Conservation (phyloP, 2,888 invertebrate genomes). For the Maniola hyperantus region DNA sequence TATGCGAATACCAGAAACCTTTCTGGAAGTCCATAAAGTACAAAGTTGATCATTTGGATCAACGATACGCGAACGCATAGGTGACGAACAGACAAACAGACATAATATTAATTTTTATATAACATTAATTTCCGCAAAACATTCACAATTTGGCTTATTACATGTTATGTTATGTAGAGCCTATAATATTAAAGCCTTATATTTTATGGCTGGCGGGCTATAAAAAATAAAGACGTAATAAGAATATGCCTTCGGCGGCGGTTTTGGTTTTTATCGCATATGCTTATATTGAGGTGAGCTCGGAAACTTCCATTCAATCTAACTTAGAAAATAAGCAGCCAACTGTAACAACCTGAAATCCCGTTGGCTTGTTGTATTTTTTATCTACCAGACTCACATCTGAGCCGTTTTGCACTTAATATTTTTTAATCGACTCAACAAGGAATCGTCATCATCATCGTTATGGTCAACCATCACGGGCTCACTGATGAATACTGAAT, state of each 20-base stretch:
- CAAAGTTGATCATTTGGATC: no score
- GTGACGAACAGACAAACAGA: no score
- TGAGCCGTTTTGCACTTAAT: neutral
- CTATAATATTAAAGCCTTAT: slow-evolving; percentile 29
- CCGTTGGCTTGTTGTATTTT: slow-evolving; percentile 23
- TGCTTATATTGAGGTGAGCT: slow-evolving; percentile 32
- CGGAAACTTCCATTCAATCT: slow-evolving; percentile 54
- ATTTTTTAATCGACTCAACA: no score
- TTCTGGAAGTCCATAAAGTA: no score
- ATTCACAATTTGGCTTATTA: neutral
- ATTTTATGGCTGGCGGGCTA: slow-evolving; percentile 27
- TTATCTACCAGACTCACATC: neutral
- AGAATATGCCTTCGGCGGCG: slow-evolving; percentile 27
- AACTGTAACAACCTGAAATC: slow-evolving; percentile 24
- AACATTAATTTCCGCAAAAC: neutral
- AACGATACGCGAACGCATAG: no score
- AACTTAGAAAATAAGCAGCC: slow-evolving; percentile 50
- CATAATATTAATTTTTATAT: no score
- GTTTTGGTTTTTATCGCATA: slow-evolving; percentile 32
- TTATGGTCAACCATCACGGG: no score
- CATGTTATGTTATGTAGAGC: neutral
- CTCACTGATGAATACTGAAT: no score
- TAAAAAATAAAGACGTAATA: slow-evolving; percentile 37
- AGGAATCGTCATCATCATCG: no score
- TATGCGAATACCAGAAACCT: no score